Evolutionary conservation across 2,888 invertebrate species (phyloP).

Genomic region (Tinea semifulvella): DNA sequence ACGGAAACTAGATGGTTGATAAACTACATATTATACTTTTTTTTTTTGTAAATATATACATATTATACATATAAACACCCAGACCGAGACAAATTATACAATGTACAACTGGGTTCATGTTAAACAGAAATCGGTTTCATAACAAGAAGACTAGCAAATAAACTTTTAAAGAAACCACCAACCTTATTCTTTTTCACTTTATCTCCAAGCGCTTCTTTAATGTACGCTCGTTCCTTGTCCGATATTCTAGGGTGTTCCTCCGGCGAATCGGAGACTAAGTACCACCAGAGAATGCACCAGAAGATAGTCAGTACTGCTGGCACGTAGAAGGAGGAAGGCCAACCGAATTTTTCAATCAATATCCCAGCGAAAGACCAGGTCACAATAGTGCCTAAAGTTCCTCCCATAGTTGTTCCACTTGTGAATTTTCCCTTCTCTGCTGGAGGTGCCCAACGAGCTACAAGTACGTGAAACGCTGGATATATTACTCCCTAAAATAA

Average conservation of each 20-base stretch:
- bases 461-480: constrained; percentile 70
- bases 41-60: too few relatives aligned
- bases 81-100: too few relatives aligned
- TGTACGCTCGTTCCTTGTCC: constrained; percentile 70
- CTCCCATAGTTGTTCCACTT: constrained; percentile 73
- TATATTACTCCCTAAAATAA: constrained; percentile 66
- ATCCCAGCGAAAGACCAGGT: constrained; percentile 75
- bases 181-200: constrained; percentile 67
- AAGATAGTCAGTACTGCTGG: constrained; percentile 63
- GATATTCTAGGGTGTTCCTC: constrained; percentile 69
- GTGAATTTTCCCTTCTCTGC: constrained; percentile 79
- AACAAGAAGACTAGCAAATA: too few relatives aligned
- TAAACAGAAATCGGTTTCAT: too few relatives aligned
- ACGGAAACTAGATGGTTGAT: too few relatives aligned
- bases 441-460: constrained; percentile 79
- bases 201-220: constrained; percentile 67
- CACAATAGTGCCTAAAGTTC: constrained; percentile 75
- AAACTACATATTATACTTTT: too few relatives aligned
- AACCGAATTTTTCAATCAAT: constrained; percentile 69
- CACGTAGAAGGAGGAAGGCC: constrained; percentile 75
- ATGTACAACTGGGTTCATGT: too few relatives aligned
- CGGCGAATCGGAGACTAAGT: constrained; percentile 72
- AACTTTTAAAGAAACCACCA: too few relatives aligned
- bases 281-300: constrained; percentile 69
- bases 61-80: too few relatives aligned